Evolutionary conservation across 2,888 invertebrate species (phyloP).

Genomic region (Acholoe squamosa): DNA sequence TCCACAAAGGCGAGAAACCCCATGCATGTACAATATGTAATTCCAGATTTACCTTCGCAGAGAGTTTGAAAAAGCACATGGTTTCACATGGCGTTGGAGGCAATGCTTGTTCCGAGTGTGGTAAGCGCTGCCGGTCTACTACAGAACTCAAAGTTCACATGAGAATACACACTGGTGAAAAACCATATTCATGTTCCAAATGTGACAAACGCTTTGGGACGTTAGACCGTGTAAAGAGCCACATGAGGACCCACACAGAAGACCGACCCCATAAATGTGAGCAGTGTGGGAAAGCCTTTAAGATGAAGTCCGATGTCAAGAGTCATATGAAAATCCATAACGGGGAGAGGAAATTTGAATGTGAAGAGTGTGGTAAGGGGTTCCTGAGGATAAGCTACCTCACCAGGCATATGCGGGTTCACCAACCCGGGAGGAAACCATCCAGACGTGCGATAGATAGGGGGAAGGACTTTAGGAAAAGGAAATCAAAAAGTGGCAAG

Average conservation of each 20-base stretch:
- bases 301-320: not conserved
- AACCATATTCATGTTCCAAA: not conserved
- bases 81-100: not conserved
- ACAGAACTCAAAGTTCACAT: constrained; percentile 17
- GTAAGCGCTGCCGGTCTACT: not conserved
- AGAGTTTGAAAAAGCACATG: not conserved
- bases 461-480: too few relatives aligned
- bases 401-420: too few relatives aligned
- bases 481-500: not conserved
- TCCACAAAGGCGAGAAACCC: constrained; percentile 48
- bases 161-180: not conserved
- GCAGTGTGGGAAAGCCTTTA: constrained; percentile 10
- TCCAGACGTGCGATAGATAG: too few relatives aligned
- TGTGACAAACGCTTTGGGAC: constrained; percentile 14
- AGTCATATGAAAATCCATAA: not conserved
- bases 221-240: not conserved
- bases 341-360: not conserved
- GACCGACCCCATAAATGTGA: constrained; percentile 6
- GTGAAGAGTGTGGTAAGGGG: not conserved
- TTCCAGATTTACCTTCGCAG: not conserved
- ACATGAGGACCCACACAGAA: constrained; percentile 29
- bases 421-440: too few relatives aligned
- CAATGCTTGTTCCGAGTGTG: not conserved
- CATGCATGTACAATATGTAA: not conserved
- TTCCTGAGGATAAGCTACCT: not conserved